A percentile compares a stretch with the other conserved stretches of the same genome.
These are phyloP conservation scores for Sus cebifrons DNA, from an alignment of 2,797 vertebrate species.

Conservation along the genomic window DNA sequence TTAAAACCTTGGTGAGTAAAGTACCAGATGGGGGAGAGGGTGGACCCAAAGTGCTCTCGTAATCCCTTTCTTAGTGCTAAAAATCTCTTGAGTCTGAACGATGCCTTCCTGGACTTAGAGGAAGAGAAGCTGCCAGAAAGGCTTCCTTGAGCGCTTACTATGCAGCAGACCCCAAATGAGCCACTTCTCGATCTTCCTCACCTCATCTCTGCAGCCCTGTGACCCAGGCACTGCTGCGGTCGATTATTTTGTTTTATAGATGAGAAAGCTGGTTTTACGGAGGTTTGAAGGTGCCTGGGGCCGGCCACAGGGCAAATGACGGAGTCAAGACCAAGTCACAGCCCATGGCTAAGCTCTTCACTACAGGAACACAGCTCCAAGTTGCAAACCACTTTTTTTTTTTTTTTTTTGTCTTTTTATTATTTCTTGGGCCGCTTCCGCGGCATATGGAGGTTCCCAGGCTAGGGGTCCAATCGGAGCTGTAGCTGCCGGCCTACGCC, in stretches of 20 bases:
- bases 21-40: background rate
- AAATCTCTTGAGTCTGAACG: background rate
- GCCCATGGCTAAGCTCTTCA: background rate
- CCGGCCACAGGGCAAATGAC: background rate
- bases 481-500: too few relatives aligned
- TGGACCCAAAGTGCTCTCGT: background rate
- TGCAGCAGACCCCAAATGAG: background rate
- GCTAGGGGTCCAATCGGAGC: too few relatives aligned
- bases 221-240: background rate
- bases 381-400: background rate
- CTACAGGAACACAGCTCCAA: background rate
- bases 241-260: background rate
- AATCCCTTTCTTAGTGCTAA: conserved; percentile 15
- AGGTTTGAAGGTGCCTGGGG: background rate
- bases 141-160: background rate
- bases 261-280: background rate
- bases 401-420: too few relatives aligned
- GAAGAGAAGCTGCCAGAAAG: background rate
- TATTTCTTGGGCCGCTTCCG: too few relatives aligned
- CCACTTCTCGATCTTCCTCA: background rate
- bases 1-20: background rate
- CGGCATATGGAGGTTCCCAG: too few relatives aligned
- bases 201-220: background rate
- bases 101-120: background rate
- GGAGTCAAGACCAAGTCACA: background rate